phyloP scores from a whole-genome alignment of 2,797 vertebrate genomes.

The Xenops minutus region DNA sequence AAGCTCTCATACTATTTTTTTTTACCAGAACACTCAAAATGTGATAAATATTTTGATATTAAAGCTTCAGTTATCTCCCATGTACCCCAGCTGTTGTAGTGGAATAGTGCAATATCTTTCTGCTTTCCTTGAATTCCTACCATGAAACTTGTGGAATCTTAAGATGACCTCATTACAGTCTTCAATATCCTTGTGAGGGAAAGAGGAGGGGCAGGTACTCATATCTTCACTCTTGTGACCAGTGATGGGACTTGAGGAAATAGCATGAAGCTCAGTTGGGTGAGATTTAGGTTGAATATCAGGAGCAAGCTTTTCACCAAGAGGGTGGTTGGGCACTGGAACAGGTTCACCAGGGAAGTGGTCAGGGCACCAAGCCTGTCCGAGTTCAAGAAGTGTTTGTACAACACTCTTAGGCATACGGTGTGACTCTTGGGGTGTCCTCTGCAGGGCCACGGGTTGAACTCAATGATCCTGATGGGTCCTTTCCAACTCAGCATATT shows the following conservation, averaged over 20 bases:
- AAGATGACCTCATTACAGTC: accelerated
- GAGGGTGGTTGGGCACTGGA: neutral
- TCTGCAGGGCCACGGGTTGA: neutral
- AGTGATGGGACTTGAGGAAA: neutral
- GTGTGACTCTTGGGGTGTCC: neutral
- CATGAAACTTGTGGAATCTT: neutral
- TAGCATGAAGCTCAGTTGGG: neutral
- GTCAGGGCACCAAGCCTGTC: neutral
- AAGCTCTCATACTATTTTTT: neutral
- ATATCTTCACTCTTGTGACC: neutral
- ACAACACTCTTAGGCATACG: neutral
- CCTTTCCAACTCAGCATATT: neutral
- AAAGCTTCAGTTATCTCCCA: neutral
- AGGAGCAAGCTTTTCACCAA: neutral
- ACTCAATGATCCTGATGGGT: neutral
- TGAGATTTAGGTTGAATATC: neutral
- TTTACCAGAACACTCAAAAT: neutral
- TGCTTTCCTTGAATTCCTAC: neutral
- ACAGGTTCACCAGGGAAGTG: too few relatives aligned
- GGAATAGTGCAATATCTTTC: neutral
- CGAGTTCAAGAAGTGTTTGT: neutral
- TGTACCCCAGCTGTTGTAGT: neutral
- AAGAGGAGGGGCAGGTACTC: neutral
- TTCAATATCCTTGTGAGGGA: neutral
- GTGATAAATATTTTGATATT: neutral